Conservation (phyloP, 2,113 vertebrate species). For the Sebastes schlegelii region DNA sequence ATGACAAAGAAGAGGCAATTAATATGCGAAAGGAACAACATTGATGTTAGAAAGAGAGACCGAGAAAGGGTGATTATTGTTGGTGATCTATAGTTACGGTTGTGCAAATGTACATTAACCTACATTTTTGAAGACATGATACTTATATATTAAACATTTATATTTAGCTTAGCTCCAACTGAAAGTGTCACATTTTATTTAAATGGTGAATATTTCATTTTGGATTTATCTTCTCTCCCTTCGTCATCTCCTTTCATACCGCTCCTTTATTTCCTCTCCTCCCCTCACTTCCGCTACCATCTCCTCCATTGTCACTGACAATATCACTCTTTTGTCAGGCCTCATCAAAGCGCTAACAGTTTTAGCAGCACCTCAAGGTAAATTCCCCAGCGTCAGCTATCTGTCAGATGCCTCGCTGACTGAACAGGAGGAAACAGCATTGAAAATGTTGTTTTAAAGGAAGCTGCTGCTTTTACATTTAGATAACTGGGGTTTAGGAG, state of each 20-base stretch:
- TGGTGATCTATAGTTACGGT: too few species aligned
- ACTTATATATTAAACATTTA: too few species aligned
- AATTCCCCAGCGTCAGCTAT: slow-evolving; percentile 26
- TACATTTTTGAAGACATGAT: too few species aligned
- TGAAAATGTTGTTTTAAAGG: background rate
- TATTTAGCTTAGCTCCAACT: too few species aligned
- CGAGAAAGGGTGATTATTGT: too few species aligned
- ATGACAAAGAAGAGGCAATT: too few species aligned
- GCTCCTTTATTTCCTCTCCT: background rate
- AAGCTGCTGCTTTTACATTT: background rate
- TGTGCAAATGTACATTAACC: too few species aligned
- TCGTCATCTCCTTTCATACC: background rate
- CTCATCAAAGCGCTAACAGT: background rate
- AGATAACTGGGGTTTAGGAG: background rate
- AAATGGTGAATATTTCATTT: background rate
- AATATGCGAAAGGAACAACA: too few species aligned
- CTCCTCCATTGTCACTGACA: slow-evolving; percentile 2
- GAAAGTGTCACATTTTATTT: background rate
- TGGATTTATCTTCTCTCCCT: background rate
- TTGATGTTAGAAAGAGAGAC: too few species aligned
- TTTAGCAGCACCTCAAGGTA: slow-evolving; percentile 7
- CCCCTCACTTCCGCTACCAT: background rate
- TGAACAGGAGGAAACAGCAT: background rate
- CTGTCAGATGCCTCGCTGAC: background rate
- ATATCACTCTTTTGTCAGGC: slow-evolving; percentile 33